A percentile compares a stretch with the other conserved stretches of the same genome.
phyloP scores from a whole-genome alignment of 2,797 vertebrate species.

The Spinibarbus caldwelli region DNA sequence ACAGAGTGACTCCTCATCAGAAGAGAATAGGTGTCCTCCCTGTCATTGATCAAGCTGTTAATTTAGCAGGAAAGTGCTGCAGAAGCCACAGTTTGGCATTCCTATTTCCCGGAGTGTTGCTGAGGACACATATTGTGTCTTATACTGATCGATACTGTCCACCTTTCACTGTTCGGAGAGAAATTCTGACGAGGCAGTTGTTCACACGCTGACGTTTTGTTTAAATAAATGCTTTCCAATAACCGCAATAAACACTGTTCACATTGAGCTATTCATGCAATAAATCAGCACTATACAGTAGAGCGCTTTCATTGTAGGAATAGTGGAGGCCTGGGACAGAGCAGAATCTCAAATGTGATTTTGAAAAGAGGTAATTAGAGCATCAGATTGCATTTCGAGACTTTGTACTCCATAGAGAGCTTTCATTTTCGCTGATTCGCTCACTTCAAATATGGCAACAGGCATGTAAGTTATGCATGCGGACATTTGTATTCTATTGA shows the following conservation, averaged over 20 bases:
- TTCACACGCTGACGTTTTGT: constrained; percentile 74
- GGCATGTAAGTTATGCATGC: constrained; percentile 58
- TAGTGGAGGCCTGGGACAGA: constrained; percentile 25
- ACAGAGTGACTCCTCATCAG: constrained; percentile 42
- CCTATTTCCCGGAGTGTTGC: constrained; percentile 59
- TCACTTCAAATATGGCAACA: constrained; percentile 62
- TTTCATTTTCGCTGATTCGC: constrained; percentile 67
- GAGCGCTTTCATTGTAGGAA: constrained; percentile 73
- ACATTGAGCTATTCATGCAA: constrained; percentile 73
- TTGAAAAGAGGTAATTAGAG: constrained; percentile 71
- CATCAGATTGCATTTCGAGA: constrained; percentile 73
- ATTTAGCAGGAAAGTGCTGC: constrained; percentile 59
- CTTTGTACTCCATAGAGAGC: constrained; percentile 69
- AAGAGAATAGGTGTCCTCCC: constrained; percentile 44
- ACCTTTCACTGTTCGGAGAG: constrained; percentile 10
- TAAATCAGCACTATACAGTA: constrained; percentile 77
- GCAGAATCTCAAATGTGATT: constrained; percentile 35
- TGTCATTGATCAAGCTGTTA: constrained; percentile 70
- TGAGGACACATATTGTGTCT: constrained; percentile 64
- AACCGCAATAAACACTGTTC: constrained; percentile 74
- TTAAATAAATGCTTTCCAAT: constrained; percentile 70
- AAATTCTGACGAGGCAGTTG: constrained; percentile 62
- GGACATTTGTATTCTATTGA: constrained; percentile 62
- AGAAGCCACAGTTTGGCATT: constrained; percentile 51
- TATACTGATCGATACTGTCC: constrained; percentile 54